Evolutionary conservation across 64 coral and sea anemone species (phyloP).

Genomic region (Trachythela sp.): DNA sequence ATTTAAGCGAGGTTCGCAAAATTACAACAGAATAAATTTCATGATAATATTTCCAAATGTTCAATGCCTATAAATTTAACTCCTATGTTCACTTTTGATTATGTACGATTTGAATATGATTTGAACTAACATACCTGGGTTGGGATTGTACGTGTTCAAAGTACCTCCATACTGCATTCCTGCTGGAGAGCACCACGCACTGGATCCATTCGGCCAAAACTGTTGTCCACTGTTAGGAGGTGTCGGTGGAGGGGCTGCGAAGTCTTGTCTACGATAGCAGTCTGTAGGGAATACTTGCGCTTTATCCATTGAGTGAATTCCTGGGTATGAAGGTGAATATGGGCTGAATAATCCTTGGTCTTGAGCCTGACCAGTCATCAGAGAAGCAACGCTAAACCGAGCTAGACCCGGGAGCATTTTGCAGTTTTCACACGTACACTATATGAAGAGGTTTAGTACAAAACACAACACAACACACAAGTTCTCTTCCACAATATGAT

Average conservation of each 20-base stretch:
- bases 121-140: not conserved
- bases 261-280: not conserved
- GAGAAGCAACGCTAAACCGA: slow-evolving; percentile 15
- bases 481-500: not conserved
- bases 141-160: not conserved
- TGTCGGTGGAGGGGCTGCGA: not conserved
- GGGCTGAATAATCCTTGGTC: slow-evolving; percentile 16
- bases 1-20: too few species aligned
- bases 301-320: not conserved
- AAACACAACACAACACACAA: not conserved
- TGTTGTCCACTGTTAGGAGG: slow-evolving; percentile 15
- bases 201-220: not conserved
- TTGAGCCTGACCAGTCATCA: not conserved
- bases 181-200: not conserved
- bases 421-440: not conserved
- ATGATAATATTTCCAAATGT: too few species aligned
- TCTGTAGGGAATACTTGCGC: not conserved
- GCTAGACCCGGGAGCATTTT: slow-evolving; percentile 9
- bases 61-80: not conserved
- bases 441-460: not conserved
- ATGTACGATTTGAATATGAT: not conserved
- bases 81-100: not conserved
- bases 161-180: not conserved
- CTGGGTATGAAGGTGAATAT: not conserved
- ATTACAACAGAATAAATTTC: too few species aligned